Percentiles rank a stretch among this genome's conserved stretches.
Evolutionary conservation across 2,797 vertebrate genomes (phyloP).

Genomic region (Cirrhinus mrigala): DNA sequence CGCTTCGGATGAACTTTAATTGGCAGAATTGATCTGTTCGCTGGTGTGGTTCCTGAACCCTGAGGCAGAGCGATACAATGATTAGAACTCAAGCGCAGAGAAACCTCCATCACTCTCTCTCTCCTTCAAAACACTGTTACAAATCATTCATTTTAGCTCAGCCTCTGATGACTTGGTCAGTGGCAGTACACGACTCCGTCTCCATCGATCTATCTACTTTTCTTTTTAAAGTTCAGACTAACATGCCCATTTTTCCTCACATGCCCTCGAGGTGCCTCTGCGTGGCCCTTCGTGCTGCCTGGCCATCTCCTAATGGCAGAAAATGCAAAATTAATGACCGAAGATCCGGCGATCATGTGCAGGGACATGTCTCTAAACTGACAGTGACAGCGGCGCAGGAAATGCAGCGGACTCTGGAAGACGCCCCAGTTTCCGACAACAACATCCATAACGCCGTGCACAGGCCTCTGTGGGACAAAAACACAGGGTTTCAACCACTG

Average conservation of each 20-base stretch:
- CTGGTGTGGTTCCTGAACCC: constrained; percentile 56
- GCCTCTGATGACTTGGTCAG: background rate
- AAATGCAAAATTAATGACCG: constrained; percentile 62
- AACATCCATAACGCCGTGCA: background rate
- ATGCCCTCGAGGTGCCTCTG: constrained; percentile 36
- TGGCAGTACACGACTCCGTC: background rate
- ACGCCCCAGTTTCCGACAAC: constrained; percentile 17
- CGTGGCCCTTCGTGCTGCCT: constrained; percentile 32
- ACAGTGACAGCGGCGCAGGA: constrained; percentile 49
- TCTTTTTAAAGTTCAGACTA: constrained; percentile 48
- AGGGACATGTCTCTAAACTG: constrained; percentile 39
- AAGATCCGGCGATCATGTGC: constrained; percentile 42
- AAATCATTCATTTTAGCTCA: constrained; percentile 8
- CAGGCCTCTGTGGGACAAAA: constrained; percentile 19
- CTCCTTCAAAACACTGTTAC: constrained; percentile 23
- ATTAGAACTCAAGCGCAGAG: constrained; percentile 55
- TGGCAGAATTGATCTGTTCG: constrained; percentile 71
- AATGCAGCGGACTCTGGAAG: constrained; percentile 37
- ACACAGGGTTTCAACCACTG: background rate
- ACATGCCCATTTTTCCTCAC: constrained; percentile 62
- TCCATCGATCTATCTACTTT: constrained; percentile 4
- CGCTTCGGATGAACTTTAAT: constrained; percentile 66
- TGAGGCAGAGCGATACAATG: constrained; percentile 63
- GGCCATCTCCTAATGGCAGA: constrained; percentile 55
- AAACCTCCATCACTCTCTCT: background rate